Evolutionary conservation across 2,797 vertebrate genomes (phyloP), one percentile per base, ranked within the genome.

Genomic region (Melanitta fusca): DNA sequence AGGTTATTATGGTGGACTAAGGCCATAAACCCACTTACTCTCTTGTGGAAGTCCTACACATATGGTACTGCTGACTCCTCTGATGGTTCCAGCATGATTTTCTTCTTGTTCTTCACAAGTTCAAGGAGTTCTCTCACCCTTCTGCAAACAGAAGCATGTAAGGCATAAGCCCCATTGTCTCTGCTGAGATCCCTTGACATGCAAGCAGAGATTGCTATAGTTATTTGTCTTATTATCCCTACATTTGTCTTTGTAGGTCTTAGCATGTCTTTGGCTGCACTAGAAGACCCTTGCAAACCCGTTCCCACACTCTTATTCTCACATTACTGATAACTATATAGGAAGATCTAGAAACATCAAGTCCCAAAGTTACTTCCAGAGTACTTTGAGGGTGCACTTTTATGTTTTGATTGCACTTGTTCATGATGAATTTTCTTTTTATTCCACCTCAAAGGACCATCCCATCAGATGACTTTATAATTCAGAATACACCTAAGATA

Each of bases 21-120:
- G 95, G 95, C 96, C 91, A 70, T 96, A 97, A 94, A 97, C 95
- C 86, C 92, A 95, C 86, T 95, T 95, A 85, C 86, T 90, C 88
- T 95, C 88, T 80, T 68, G 82, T 95, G 94, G 74, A 96, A 96
- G 94, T 96, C 91, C 89, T 96, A 62, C 75, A 84, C 49, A 85
- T 72, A 61, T 80, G 85, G 88, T 95, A 80, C 89, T 74, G 38
- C 84, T 85, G 88, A 85, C 78, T 95, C 21, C 66, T 93, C 71
- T 90, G 80, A 89, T 84, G 91, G 69, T 90, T 95, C 91, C 45
- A 91, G 80, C 32, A 74, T 38, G 65, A 88, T 95, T 96, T 95
- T 95, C 80, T 80, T 47, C 80, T 93, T 89, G 93, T 96, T 74
- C 92, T 82, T 95, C 4, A 2, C n/a, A 87, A 93, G 88, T 91